Evolutionary conservation across 2,797 vertebrate genomes (phyloP), one percentile per base, ranked within the genome.

Genomic region (Hypotaenidia okinawae): DNA sequence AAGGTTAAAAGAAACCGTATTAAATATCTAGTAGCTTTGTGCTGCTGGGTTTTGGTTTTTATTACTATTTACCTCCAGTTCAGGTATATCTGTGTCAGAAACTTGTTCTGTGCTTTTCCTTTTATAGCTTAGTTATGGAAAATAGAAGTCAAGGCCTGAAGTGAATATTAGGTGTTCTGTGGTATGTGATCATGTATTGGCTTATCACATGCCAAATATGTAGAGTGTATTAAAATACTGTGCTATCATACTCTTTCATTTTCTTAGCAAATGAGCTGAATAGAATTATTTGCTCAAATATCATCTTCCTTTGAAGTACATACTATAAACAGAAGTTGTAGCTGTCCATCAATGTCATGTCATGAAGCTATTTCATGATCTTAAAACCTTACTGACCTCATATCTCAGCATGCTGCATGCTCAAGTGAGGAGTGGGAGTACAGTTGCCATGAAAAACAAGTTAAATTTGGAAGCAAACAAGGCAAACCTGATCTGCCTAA

Each of bases 361-460:
- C 13, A 10, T 8, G 3, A n/a, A 81, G 9, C 1, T 28, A 12
- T n/a, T 54, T 74, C 39, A 67, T 87, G 27, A 25, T 59, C 39
- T 78, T 61, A 27, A 41, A 49, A 22, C 55, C 24, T 30, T 5
- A 13, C 30, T 11, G 30, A 28, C 6, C 7, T 59, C 0, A 0
- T 28, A 3, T 49, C 16, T 63, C 33, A 5, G 64, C 8, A 10
- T 7, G 19, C 5, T 6, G 17, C 5, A 12, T 62, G 15, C 28
- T 39, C 8, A 27, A 24, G 22, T 11, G 43, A 74, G n/a, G 43
- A 58, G 32, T 6, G 19, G 55, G 49, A 35, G 14, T 37, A 24
- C 24, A 52, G 49, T 25, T 57, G 43, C 61, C 4, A 5, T 35
- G 47, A 21, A 47, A 59, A 67, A 70, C 11, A 17, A 49, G 28